phyloP scores from a whole-genome alignment of 2,797 vertebrate genomes.

The Amniataba percoides region DNA sequence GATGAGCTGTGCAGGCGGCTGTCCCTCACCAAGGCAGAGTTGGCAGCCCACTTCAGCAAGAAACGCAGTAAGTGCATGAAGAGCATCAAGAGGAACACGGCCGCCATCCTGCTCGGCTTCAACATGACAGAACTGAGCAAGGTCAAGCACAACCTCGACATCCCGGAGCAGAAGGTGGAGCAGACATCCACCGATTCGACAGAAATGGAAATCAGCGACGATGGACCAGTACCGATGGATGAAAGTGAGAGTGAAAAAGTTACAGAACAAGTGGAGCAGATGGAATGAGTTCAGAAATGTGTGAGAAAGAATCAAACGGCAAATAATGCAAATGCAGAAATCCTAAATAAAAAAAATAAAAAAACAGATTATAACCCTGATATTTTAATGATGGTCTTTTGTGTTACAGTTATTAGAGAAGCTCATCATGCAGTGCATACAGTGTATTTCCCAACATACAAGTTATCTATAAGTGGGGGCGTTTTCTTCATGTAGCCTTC shows the following conservation, averaged over 20 bases:
- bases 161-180: slow-evolving; percentile 76
- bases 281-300: slow-evolving; percentile 42
- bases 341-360: neutral
- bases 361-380: slow-evolving; percentile 31
- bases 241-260: slow-evolving; percentile 43
- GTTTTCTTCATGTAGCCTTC: slow-evolving; percentile 50
- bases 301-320: slow-evolving; percentile 14
- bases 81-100: slow-evolving; percentile 86
- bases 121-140: slow-evolving; percentile 92
- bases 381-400: slow-evolving; percentile 46
- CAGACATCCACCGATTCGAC: slow-evolving; percentile 9
- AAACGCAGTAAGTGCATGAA: slow-evolving; percentile 91
- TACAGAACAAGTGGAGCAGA: slow-evolving; percentile 38
- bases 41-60: slow-evolving; percentile 89
- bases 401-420: slow-evolving; percentile 42
- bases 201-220: slow-evolving; percentile 27
- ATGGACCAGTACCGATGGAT: slow-evolving; percentile 55
- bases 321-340: slow-evolving; percentile 25
- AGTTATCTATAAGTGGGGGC: slow-evolving; percentile 35
- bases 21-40: slow-evolving; percentile 88
- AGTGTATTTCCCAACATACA: slow-evolving; percentile 36
- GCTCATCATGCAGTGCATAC: slow-evolving; percentile 33
- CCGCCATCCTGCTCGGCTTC: slow-evolving; percentile 92
- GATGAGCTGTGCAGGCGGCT: slow-evolving; percentile 89
- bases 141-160: slow-evolving; percentile 87